Evolutionary conservation across 2,113 vertebrate genomes (phyloP).

Genomic region (Picathartes gymnocephalus): DNA sequence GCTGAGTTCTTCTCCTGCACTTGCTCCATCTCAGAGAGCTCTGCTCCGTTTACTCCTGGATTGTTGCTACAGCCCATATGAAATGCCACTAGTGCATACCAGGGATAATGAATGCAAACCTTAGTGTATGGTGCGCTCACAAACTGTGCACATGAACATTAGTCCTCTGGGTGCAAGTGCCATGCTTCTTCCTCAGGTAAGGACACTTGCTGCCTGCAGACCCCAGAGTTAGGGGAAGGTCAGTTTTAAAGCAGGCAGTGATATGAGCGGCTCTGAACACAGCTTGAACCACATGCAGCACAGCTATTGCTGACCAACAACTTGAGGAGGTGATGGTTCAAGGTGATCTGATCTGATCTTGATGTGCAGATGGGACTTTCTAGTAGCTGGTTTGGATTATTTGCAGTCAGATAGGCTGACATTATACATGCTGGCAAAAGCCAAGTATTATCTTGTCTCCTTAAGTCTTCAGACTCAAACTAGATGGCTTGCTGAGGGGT

Average conservation of each 20-base stretch:
- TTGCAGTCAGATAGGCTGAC: background rate
- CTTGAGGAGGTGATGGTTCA: background rate
- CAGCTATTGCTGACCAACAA: background rate
- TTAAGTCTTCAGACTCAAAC: background rate
- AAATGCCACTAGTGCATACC: background rate
- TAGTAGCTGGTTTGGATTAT: background rate
- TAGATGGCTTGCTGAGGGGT: background rate
- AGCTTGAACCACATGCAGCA: background rate
- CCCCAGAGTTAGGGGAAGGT: background rate
- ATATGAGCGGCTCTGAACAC: background rate
- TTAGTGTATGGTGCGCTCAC: background rate
- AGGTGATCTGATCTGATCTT: background rate
- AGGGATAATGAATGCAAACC: background rate
- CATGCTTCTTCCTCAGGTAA: background rate
- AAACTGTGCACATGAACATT: background rate
- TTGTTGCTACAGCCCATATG: background rate
- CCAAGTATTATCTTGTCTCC: background rate
- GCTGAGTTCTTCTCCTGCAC: background rate
- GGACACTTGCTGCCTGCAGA: background rate
- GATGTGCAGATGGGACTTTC: background rate
- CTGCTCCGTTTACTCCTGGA: background rate
- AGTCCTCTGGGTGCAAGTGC: background rate
- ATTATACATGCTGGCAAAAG: background rate
- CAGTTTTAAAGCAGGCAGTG: background rate
- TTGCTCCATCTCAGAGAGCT: background rate